A percentile compares a stretch with the other conserved stretches of the same genome.
phyloP scores from a whole-genome alignment of 2,888 invertebrate species.

The Andrena trimmerana region DNA sequence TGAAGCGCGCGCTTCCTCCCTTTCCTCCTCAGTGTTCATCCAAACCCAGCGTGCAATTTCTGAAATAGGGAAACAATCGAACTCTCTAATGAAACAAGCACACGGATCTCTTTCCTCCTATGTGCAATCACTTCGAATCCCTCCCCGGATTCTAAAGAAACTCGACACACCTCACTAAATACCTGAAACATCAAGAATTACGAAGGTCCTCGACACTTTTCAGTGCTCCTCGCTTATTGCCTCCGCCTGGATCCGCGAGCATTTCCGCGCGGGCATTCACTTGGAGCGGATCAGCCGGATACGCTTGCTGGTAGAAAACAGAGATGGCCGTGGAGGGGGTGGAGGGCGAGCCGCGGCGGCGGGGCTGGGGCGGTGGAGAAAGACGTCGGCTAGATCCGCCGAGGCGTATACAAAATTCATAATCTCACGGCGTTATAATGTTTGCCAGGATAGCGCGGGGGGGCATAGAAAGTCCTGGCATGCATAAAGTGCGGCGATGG shows the following conservation, averaged over 20 bases:
- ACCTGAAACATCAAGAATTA: neutral
- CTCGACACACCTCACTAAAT: neutral
- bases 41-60: neutral
- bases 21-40: too few relatives aligned
- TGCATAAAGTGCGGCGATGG: slow-evolving; percentile 67
- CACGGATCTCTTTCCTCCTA: neutral
- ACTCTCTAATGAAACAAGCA: too few relatives aligned
- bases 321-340: neutral
- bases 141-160: neutral
- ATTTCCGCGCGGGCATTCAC: slow-evolving; percentile 17
- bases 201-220: neutral
- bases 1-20: too few relatives aligned
- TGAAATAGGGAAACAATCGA: neutral
- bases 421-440: slow-evolving; percentile 79
- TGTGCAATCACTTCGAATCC: neutral
- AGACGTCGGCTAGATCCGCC: slow-evolving; percentile 56
- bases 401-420: slow-evolving; percentile 79
- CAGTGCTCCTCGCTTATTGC: slow-evolving; percentile 11
- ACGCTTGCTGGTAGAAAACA: slow-evolving; percentile 12
- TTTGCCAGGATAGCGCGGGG: slow-evolving; percentile 72
- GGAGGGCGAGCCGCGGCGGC: neutral
- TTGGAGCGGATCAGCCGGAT: slow-evolving; percentile 29
- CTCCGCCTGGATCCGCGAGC: slow-evolving; percentile 17
- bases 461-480: slow-evolving; percentile 64
- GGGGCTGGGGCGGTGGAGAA: neutral